Evolutionary conservation across 1,140 invertebrate species (phyloP), one percentile per base, ranked within the genome.

Genomic region (Galendromus occidentalis): DNA sequence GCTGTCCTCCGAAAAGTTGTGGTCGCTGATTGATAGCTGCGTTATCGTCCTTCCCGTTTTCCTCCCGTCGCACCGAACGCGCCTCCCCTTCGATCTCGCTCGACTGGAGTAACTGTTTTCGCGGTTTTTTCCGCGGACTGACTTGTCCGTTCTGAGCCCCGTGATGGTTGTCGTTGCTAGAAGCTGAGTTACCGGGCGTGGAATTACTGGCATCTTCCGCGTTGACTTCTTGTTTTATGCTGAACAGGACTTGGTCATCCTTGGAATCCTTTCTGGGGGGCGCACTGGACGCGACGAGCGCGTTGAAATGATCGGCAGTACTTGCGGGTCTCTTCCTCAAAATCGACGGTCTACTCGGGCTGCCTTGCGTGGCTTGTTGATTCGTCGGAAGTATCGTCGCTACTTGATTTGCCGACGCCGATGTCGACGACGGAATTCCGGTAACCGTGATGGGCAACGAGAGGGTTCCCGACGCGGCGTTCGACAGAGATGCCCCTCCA

Each of bases 41-140:
- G 51, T 17, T 14, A 17, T 25, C 33, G 17, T 25, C 33, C 51
- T 59, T 59, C 14, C 51, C 51, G 51, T 59, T 59, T 22, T 25
- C 25, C 33, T 59, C 25, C 14, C 12, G 33, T 59, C 22, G 51
- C 22, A 25, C 51, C 51, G 51, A 22, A 20, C 25, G 14, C 5
- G 33, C 33, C 4, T 39, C 51, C 2, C 25, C 22, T 22, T 59
- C 51, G 2, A 25, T 33, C 9, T 59, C 51, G 20, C 25, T 33
- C 20, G 33, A 29, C 79, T 78, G 83, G 82, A 85, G 70, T 70
- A 83, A 78, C 69, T 87, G 85, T 73, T 87, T 87, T 67, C 85
- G 75, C 0, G 85, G 84, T 74, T 86, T 86, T 73, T 87, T 87
- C 68, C 85, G 76, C 1, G 85, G 85, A 55, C 51, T 59, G 14